A percentile compares a stretch with the other conserved stretches of the same genome.
Conservation (phyloP, 2,888 invertebrate species). For the Diarsia dahlii region DNA sequence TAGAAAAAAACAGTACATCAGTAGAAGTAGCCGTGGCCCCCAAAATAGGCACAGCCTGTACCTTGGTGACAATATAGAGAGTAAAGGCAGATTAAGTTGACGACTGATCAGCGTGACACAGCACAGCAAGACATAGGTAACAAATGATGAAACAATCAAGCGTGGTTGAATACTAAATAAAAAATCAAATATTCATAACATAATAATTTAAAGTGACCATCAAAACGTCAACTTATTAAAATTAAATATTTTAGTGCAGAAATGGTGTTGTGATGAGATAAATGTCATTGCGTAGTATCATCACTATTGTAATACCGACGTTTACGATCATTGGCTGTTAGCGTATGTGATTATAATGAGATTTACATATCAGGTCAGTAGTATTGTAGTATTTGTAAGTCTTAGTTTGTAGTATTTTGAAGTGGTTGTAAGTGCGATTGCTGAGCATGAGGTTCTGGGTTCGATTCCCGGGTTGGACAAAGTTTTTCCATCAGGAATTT, state of each 20-base stretch:
- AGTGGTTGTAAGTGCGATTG: background rate
- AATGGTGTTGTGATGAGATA: slow-evolving; percentile 43
- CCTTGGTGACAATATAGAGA: no score
- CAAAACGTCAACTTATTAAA: slow-evolving; percentile 37
- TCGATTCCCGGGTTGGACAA: no score
- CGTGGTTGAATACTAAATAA: background rate
- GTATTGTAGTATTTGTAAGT: background rate
- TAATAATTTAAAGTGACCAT: slow-evolving; percentile 30
- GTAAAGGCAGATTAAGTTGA: no score
- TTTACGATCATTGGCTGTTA: slow-evolving; percentile 46
- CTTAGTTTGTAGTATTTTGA: slow-evolving; percentile 1
- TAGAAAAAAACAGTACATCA: no score
- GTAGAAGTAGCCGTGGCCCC: no score
- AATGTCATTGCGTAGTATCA: slow-evolving; percentile 30
- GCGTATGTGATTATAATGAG: slow-evolving; percentile 35
- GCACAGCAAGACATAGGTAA: no score
- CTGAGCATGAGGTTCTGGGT: no score
- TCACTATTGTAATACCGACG: slow-evolving; percentile 38
- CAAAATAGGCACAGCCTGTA: no score
- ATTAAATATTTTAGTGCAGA: slow-evolving; percentile 40
- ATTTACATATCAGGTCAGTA: slow-evolving; percentile 38
- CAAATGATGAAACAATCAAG: background rate
- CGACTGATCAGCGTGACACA: no score
- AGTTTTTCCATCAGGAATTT: no score
- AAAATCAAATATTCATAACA: slow-evolving; percentile 3